Percentiles rank a stretch among this genome's conserved stretches.
Conservation (phyloP, 2,113 vertebrate species). For the Petaurus breviceps region DNA sequence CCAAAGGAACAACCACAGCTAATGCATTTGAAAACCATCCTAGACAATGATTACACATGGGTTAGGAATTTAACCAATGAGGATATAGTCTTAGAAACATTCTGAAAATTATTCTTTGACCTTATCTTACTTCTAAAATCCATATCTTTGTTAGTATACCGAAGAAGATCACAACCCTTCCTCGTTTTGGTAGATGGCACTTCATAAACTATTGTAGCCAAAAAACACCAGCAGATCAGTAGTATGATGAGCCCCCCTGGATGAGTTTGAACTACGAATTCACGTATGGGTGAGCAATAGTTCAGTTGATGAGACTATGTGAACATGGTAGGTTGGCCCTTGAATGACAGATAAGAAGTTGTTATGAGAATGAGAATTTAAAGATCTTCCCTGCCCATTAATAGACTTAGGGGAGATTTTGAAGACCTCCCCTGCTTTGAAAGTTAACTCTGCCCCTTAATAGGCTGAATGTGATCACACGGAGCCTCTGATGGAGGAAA, state of each 20-base stretch:
- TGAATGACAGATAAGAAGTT: neutral
- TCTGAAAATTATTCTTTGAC: conserved; percentile 23
- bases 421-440: too few relatives aligned
- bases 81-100: conserved; percentile 51
- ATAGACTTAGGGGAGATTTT: too few relatives aligned
- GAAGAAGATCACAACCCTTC: neutral
- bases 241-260: neutral
- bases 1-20: conserved; percentile 57
- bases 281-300: neutral
- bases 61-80: conserved; percentile 33
- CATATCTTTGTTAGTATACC: neutral
- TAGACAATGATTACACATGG: conserved; percentile 29
- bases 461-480: too few relatives aligned
- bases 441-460: too few relatives aligned
- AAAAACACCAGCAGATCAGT: neutral
- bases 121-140: conserved; percentile 16
- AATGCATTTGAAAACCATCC: conserved; percentile 38
- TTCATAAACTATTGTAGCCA: neutral
- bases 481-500: too few relatives aligned
- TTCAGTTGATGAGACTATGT: neutral
- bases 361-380: too few relatives aligned
- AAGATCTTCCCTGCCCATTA: too few relatives aligned
- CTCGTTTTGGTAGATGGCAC: neutral
- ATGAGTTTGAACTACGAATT: neutral
- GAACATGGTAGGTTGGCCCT: neutral